Percentiles rank a stretch among this genome's conserved stretches.
These are phyloP conservation scores for Dromiciops gliroides DNA, from an alignment of 2,113 vertebrate species.

Conservation along the genomic window DNA sequence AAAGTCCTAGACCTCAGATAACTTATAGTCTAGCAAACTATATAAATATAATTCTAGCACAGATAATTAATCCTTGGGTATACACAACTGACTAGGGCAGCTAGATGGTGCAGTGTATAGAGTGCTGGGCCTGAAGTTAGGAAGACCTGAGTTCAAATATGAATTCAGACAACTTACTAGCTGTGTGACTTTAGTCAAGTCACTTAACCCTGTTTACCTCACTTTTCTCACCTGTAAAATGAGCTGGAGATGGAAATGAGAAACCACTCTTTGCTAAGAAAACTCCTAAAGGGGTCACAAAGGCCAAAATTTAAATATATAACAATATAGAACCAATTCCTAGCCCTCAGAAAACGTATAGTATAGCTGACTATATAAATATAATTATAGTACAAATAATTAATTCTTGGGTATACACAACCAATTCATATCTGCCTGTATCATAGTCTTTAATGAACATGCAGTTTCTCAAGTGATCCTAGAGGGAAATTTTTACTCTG, in stretches of 20 bases:
- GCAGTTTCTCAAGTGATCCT: neutral
- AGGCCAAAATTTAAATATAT: neutral
- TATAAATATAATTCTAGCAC: neutral
- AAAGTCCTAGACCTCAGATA: neutral
- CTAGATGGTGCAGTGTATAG: neutral
- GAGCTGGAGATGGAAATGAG: neutral
- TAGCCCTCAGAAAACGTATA: neutral
- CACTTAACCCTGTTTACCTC: neutral
- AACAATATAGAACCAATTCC: neutral
- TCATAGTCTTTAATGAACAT: neutral
- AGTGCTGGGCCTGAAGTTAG: neutral
- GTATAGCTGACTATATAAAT: neutral
- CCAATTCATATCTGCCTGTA: neutral
- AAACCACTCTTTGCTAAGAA: neutral
- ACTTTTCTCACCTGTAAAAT: neutral
- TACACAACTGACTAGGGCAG: neutral
- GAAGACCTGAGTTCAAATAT: neutral
- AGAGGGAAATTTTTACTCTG: neutral
- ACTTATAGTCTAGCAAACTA: neutral
- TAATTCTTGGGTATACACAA: neutral
- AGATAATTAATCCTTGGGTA: neutral
- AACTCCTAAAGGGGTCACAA: neutral
- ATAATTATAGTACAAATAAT: neutral
- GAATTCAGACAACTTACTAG: neutral
- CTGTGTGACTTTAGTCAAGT: neutral